phyloP scores from a whole-genome alignment of 2,113 vertebrate species.

The Rattus rattus region DNA sequence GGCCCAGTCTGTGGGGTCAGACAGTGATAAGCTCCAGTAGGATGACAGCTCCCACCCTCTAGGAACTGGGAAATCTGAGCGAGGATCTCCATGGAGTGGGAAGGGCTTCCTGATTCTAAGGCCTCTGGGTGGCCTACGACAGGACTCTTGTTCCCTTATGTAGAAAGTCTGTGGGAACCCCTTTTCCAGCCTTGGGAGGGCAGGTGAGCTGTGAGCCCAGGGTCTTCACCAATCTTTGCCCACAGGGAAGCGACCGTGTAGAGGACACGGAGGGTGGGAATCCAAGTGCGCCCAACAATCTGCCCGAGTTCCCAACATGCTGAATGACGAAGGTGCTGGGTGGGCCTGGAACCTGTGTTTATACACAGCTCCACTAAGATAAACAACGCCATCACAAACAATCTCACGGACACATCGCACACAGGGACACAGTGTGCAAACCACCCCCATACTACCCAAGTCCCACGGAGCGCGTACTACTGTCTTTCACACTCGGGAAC shows the following conservation, averaged over 20 bases:
- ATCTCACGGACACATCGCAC: not conserved
- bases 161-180: not conserved
- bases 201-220: not conserved
- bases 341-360: not conserved
- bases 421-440: not conserved
- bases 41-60: not conserved
- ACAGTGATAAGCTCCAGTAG: conserved; percentile 59
- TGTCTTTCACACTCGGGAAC: not conserved
- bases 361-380: not conserved
- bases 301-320: not conserved
- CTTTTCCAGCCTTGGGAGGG: not conserved
- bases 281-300: not conserved
- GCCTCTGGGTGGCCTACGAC: not conserved
- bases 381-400: not conserved
- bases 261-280: not conserved
- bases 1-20: not conserved
- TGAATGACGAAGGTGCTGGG: not conserved
- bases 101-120: not conserved
- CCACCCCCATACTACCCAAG: not conserved
- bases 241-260: not conserved
- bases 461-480: not conserved
- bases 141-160: not conserved
- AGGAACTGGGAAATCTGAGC: not conserved
- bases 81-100: not conserved
- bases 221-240: not conserved